Percentiles rank a stretch among this genome's conserved stretches.
Evolutionary conservation across 2,797 vertebrate genomes (phyloP).

Genomic region (Bradypodion pumilum): DNA sequence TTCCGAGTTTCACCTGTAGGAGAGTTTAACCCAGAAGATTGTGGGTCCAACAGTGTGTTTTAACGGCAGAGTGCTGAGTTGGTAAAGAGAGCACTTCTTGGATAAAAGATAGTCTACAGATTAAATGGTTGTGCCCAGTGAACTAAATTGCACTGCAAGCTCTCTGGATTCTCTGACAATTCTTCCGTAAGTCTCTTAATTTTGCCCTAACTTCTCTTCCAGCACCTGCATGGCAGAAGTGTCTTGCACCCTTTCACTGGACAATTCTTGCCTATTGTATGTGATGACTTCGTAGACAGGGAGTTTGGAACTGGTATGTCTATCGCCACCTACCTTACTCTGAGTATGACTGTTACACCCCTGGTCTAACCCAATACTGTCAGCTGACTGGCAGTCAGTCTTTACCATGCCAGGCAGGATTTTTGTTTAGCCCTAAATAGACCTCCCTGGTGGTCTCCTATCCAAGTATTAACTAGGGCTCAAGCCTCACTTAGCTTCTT

Average conservation of each 20-base stretch:
- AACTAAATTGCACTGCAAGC: not conserved
- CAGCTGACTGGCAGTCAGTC: too few relatives aligned
- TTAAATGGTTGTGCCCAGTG: not conserved
- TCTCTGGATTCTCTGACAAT: not conserved
- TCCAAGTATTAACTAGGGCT: too few relatives aligned
- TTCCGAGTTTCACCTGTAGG: too few relatives aligned
- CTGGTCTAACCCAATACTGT: too few relatives aligned
- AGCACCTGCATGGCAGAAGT: conserved; percentile 85
- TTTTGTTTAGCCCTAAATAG: too few relatives aligned
- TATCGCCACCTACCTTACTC: too few relatives aligned
- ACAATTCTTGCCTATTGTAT: conserved; percentile 85
- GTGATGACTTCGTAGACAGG: conserved; percentile 92
- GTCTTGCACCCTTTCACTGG: conserved; percentile 86
- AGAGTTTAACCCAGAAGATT: not conserved
- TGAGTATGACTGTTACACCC: too few relatives aligned
- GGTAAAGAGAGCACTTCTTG: not conserved
- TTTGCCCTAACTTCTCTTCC: not conserved
- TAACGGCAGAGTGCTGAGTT: not conserved
- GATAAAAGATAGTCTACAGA: not conserved
- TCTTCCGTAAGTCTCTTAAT: too few relatives aligned
- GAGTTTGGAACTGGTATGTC: conserved; percentile 87
- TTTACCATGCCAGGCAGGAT: too few relatives aligned
- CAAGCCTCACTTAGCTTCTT: too few relatives aligned
- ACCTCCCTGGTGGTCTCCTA: too few relatives aligned
- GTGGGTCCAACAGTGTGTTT: not conserved